A percentile compares a stretch with the other conserved stretches of the same genome.
These are phyloP conservation scores for Garra rufa DNA, from an alignment of 2,113 vertebrate species.

Conservation along the genomic window DNA sequence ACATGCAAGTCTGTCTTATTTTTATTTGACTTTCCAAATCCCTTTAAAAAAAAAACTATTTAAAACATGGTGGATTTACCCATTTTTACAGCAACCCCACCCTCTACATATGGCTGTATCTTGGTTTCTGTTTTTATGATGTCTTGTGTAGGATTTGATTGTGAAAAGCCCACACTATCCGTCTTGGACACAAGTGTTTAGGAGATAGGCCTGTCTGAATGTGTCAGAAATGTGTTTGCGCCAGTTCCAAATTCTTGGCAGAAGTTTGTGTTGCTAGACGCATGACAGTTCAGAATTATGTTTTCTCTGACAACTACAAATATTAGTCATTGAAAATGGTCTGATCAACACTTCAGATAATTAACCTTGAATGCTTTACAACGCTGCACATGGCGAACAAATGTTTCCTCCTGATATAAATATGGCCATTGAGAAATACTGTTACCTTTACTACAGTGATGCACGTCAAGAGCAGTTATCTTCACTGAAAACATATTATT, in stretches of 20 bases:
- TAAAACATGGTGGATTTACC: neutral
- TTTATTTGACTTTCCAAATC: neutral
- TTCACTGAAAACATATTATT: neutral
- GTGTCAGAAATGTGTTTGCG: conserved; percentile 54
- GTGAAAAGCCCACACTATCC: conserved; percentile 30
- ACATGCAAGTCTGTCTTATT: neutral
- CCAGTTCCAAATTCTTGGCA: conserved; percentile 73
- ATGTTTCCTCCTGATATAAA: conserved; percentile 63
- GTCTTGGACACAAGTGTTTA: conserved; percentile 28
- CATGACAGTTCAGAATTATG: conserved; percentile 75
- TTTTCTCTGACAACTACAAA: conserved; percentile 74
- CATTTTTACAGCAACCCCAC: neutral
- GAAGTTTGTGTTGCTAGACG: conserved; percentile 75
- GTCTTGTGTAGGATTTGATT: conserved; percentile 28
- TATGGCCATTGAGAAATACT: conserved; percentile 37
- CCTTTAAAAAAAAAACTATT: neutral
- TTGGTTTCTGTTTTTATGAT: conserved; percentile 2
- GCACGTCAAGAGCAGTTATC: neutral
- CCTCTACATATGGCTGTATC: conserved; percentile 12
- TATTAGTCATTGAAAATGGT: conserved; percentile 75
- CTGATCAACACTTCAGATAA: conserved; percentile 80
- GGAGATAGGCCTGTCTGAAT: conserved; percentile 41
- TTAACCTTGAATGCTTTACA: conserved; percentile 67
- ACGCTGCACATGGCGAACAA: conserved; percentile 62
- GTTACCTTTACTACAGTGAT: neutral